A percentile compares a stretch with the other conserved stretches of the same genome.
These are phyloP conservation scores for Taurulus bubalis DNA, from an alignment of 2,113 vertebrate genomes.

Conservation along the genomic window DNA sequence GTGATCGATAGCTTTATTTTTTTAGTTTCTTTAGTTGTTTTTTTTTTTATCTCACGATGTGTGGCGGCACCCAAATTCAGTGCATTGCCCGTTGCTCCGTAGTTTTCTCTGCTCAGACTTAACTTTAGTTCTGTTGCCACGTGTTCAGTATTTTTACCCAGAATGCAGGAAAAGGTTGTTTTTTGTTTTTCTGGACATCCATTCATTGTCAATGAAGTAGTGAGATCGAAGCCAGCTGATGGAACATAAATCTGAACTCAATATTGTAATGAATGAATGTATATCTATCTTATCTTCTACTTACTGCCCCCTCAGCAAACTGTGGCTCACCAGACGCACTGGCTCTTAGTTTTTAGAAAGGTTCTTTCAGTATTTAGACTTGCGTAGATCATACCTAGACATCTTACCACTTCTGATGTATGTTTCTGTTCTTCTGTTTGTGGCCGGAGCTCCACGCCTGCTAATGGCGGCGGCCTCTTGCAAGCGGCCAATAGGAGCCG, in stretches of 20 bases:
- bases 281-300: constrained; percentile 25
- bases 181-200: not conserved
- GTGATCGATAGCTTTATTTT: constrained; percentile 86
- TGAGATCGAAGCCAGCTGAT: constrained; percentile 36
- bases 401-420: not conserved
- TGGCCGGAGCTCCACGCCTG: not conserved
- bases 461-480: not conserved
- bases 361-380: constrained; percentile 21
- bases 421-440: constrained; percentile 26
- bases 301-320: constrained; percentile 10
- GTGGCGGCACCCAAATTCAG: constrained; percentile 69
- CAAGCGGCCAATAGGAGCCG: not conserved
- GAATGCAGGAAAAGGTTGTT: constrained; percentile 18
- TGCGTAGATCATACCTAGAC: constrained; percentile 1
- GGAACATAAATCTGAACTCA: constrained; percentile 19
- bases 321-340: not conserved
- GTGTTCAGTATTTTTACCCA: constrained; percentile 42
- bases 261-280: constrained; percentile 62
- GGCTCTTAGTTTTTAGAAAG: constrained; percentile 14
- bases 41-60: constrained; percentile 82
- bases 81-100: constrained; percentile 40
- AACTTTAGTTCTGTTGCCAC: constrained; percentile 20
- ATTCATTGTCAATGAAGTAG: constrained; percentile 23
- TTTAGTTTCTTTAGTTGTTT: constrained; percentile 63
- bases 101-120: constrained; percentile 32